Evolutionary conservation across 1,140 invertebrate species (phyloP).

Genomic region (Ceratosolen solmsi): DNA sequence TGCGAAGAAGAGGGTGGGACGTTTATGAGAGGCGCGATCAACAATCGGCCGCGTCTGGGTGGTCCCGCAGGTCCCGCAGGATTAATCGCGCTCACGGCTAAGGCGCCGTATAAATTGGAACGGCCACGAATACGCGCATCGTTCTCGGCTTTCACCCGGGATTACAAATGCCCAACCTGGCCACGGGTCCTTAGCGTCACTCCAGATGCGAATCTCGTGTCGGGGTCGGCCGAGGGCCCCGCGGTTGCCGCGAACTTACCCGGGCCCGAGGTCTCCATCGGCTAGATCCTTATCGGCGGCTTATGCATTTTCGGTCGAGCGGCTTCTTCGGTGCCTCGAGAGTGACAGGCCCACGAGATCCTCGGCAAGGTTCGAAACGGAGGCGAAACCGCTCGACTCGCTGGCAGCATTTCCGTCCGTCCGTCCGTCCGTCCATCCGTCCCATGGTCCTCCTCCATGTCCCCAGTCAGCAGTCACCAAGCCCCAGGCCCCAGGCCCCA

Average conservation of each 20-base stretch:
- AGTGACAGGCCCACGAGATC: no score
- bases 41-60: conserved; percentile 69
- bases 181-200: conserved; percentile 65
- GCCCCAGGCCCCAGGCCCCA: no score
- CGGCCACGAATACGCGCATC: conserved; percentile 58
- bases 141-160: conserved; percentile 62
- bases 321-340: neutral
- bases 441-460: no score
- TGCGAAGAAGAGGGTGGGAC: conserved; percentile 58
- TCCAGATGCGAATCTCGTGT: conserved; percentile 70
- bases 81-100: conserved; percentile 69
- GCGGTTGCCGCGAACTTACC: conserved; percentile 47
- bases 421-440: no score
- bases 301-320: neutral
- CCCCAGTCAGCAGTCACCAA: no score
- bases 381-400: neutral
- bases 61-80: conserved; percentile 67
- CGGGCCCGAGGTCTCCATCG: conserved; percentile 22
- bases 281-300: neutral
- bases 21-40: conserved; percentile 63
- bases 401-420: no score
- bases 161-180: conserved; percentile 70
- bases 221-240: conserved; percentile 1
- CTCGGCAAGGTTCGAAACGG: neutral
- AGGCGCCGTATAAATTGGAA: conserved; percentile 71